These are phyloP conservation scores for Zosterops japonicus DNA, from an alignment of 2,113 vertebrate species.

Conservation along the genomic window DNA sequence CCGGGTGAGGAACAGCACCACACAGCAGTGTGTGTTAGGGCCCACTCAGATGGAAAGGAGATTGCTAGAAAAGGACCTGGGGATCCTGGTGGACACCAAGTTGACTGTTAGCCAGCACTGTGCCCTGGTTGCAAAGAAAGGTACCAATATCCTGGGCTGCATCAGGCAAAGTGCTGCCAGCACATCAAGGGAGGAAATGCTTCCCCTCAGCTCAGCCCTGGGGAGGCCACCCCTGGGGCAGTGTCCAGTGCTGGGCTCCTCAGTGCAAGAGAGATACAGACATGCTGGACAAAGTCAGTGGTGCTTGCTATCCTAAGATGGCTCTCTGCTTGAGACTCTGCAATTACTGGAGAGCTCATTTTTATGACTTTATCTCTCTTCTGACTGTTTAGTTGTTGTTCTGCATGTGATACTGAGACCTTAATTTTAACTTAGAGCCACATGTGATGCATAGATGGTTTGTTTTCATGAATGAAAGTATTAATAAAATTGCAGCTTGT, in stretches of 20 bases:
- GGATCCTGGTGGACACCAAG: background rate
- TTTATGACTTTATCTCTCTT: background rate
- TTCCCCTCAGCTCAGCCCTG: background rate
- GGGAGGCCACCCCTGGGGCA: background rate
- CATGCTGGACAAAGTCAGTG: background rate
- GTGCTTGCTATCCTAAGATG: background rate
- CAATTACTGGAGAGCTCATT: background rate
- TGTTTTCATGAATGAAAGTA: background rate
- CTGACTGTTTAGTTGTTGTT: background rate
- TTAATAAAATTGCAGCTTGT: background rate
- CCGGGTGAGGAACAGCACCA: background rate
- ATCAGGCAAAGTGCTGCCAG: background rate
- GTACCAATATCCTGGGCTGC: rapidly evolving
- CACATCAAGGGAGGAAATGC: background rate
- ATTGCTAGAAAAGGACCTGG: background rate
- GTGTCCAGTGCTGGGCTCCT: background rate
- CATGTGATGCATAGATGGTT: background rate
- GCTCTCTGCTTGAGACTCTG: background rate
- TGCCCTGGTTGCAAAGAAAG: background rate
- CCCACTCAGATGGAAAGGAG: background rate
- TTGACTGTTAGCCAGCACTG: background rate
- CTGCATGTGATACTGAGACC: background rate
- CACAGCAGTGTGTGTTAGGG: rapidly evolving
- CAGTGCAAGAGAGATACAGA: background rate
- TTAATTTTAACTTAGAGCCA: background rate